Conservation (phyloP, 1,140 invertebrate species). For the Archivesica marissinica region DNA sequence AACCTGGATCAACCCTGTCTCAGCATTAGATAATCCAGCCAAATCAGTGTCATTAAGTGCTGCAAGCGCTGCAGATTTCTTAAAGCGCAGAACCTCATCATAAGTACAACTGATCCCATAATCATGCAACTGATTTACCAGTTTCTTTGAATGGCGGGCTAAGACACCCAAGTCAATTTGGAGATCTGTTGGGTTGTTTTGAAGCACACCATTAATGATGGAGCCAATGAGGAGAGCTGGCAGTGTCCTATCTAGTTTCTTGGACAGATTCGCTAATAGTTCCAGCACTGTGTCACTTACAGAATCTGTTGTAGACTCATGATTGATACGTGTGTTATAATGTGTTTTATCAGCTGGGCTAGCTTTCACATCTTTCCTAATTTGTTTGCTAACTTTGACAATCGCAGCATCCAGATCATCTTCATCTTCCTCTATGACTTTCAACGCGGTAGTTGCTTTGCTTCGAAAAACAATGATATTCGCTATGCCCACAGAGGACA, state of each 20-base stretch:
- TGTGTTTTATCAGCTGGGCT: neutral
- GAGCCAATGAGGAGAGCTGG: slow-evolving; percentile 55
- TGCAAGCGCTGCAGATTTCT: slow-evolving; percentile 56
- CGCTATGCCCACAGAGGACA: slow-evolving; percentile 42
- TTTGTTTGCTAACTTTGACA: neutral
- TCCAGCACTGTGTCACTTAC: neutral
- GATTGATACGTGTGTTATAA: neutral
- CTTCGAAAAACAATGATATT: slow-evolving; percentile 55
- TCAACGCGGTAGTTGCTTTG: slow-evolving; percentile 21
- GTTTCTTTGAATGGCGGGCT: slow-evolving; percentile 31
- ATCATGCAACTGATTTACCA: slow-evolving; percentile 26
- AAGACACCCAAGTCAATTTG: slow-evolving; percentile 54
- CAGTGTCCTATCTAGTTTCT: slow-evolving; percentile 7
- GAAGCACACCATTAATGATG: slow-evolving; percentile 47
- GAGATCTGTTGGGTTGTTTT: slow-evolving; percentile 31
- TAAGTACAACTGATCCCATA: slow-evolving; percentile 57
- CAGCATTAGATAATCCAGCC: neutral
- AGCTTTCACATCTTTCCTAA: neutral
- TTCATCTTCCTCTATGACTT: slow-evolving; percentile 13
- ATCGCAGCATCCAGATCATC: slow-evolving; percentile 32
- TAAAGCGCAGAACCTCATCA: slow-evolving; percentile 65
- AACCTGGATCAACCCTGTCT: slow-evolving; percentile 45
- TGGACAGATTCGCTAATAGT: neutral
- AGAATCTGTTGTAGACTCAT: neutral
- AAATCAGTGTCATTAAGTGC: neutral